Conservation (phyloP, 2,888 invertebrate genomes). For the Drosophila robusta region DNA sequence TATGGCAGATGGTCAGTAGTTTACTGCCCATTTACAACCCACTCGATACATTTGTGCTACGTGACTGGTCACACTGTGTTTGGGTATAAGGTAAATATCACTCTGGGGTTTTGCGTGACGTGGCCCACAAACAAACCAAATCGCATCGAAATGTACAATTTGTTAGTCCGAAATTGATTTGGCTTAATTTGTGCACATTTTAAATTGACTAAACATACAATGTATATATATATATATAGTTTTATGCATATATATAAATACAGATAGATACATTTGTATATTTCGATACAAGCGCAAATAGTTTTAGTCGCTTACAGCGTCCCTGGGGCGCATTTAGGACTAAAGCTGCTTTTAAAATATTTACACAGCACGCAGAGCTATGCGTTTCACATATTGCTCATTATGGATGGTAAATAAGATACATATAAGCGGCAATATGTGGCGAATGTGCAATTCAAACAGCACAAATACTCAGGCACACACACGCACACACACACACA, state of each 20-base stretch:
- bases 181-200: conserved; percentile 75
- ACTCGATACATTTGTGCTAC: conserved; percentile 77
- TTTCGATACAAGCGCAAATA: conserved; percentile 40
- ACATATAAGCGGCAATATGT: conserved; percentile 16
- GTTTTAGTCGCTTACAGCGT: conserved; percentile 38
- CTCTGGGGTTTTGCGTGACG: conserved; percentile 46
- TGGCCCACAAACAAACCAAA: conserved; percentile 53
- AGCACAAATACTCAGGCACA: background rate
- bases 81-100: conserved; percentile 34
- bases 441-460: conserved; percentile 6
- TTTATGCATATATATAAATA: background rate
- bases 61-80: conserved; percentile 71
- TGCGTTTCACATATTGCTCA: conserved; percentile 64
- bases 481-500: conserved; percentile 1
- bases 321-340: conserved; percentile 62
- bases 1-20: conserved; percentile 66
- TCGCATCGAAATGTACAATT: conserved; percentile 61
- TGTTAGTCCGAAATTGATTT: conserved; percentile 73
- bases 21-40: conserved; percentile 72
- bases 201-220: conserved; percentile 52
- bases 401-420: conserved; percentile 69
- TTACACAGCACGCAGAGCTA: conserved; percentile 65
- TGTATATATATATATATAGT: background rate
- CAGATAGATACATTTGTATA: conserved; percentile 3
- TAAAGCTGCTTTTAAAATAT: conserved; percentile 70